Percentiles rank a stretch among this genome's conserved stretches.
phyloP scores from a whole-genome alignment of 1,140 invertebrate species.

The Plectrocnemia conspersa region DNA sequence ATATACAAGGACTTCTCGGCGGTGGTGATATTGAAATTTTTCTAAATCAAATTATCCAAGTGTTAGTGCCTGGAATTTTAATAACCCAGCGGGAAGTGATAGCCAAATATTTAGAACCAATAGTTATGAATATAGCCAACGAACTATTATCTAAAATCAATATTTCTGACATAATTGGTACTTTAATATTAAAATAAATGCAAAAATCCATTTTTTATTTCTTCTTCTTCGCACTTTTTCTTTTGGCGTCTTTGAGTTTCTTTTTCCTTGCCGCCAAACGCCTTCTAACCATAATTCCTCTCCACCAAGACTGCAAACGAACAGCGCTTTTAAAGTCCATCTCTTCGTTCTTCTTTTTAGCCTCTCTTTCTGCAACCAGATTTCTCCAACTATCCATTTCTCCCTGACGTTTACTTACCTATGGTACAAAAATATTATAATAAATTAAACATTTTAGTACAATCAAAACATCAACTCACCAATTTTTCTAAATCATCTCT shows the following conservation, averaged over 20 bases:
- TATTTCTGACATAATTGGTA: too few relatives aligned
- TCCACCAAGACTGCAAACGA: conserved; percentile 65
- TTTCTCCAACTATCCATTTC: conserved; percentile 47
- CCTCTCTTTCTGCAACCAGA: conserved; percentile 44
- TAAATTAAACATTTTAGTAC: neutral
- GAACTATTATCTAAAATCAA: neutral
- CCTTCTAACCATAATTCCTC: conserved; percentile 62
- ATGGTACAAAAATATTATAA: neutral
- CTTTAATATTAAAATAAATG: too few relatives aligned
- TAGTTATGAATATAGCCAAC: conserved; percentile 14
- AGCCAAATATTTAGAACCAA: neutral
- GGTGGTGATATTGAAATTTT: conserved; percentile 18
- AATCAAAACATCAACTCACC: conserved; percentile 10
- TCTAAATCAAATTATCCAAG: conserved; percentile 21
- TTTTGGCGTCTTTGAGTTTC: conserved; percentile 42
- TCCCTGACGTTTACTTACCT: conserved; percentile 33
- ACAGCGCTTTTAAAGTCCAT: conserved; percentile 40
- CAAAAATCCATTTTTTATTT: too few relatives aligned
- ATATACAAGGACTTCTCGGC: conserved; percentile 24
- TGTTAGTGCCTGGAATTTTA: conserved; percentile 12
- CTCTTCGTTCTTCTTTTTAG: conserved; percentile 40
- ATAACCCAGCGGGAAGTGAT: conserved; percentile 12
- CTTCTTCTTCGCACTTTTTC: conserved; percentile 24
- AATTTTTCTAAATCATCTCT: conserved; percentile 17
- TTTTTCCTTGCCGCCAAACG: conserved; percentile 59